A percentile compares a stretch with the other conserved stretches of the same genome.
Evolutionary conservation across 2,113 vertebrate genomes (phyloP).

Genomic region (Emydocephalus ijimae): DNA sequence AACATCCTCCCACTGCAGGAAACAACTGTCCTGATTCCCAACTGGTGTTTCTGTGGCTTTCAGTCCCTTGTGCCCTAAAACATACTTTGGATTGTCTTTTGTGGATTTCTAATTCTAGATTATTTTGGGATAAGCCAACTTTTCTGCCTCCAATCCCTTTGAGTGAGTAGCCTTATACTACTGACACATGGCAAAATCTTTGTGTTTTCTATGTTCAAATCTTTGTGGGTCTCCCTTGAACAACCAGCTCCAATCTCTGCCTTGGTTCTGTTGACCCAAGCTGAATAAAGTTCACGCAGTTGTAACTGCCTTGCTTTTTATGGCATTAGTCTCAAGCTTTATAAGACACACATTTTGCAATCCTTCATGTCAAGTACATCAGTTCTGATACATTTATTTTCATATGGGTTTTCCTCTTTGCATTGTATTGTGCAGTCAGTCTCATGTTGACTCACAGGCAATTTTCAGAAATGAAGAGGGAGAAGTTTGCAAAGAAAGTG

Average conservation of each 20-base stretch:
- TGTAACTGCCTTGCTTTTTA: not conserved
- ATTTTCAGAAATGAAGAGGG: not conserved
- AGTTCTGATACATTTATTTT: not conserved
- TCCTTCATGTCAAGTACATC: not conserved
- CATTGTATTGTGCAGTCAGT: not conserved
- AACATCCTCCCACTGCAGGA: not conserved
- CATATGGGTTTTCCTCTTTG: not conserved
- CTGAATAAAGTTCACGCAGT: not conserved
- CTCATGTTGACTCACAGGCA: not conserved
- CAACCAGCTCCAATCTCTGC: not conserved
- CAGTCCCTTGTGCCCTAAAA: not conserved
- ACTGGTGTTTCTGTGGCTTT: not conserved
- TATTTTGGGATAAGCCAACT: not conserved
- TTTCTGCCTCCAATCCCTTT: not conserved
- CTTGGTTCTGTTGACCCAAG: not conserved
- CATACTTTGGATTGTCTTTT: not conserved
- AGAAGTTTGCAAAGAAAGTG: not conserved
- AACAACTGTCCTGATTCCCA: not conserved
- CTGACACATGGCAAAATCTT: not conserved
- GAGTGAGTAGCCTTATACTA: not conserved
- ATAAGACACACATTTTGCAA: not conserved
- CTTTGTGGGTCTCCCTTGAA: not conserved
- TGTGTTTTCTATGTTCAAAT: not conserved
- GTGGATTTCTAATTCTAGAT: not conserved
- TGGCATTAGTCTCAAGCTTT: not conserved